Conservation (phyloP, 92 coral and sea anemone genomes). For the Pocillopora grandis region DNA sequence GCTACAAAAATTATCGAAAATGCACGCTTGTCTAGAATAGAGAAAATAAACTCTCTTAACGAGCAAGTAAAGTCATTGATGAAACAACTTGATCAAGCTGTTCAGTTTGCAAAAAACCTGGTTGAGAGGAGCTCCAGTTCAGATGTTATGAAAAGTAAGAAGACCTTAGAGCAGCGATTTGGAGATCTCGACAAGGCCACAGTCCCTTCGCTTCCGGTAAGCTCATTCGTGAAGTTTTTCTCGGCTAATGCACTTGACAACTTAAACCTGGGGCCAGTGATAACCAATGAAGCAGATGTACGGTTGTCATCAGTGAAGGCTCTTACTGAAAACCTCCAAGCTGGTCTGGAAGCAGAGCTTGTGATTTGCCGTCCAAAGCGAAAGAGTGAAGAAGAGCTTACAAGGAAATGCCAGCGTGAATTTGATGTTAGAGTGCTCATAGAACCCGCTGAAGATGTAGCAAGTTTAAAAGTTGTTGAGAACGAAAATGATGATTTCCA, state of each 20-base stretch:
- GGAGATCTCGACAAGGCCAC: not conserved
- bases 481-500: not conserved
- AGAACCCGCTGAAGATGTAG: not conserved
- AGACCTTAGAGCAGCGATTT: not conserved
- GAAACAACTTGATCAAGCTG: constrained; percentile 2
- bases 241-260: not conserved
- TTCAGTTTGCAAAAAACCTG: not conserved
- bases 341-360: not conserved
- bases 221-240: not conserved
- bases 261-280: not conserved
- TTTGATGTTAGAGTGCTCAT: not conserved
- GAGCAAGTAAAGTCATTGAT: not conserved
- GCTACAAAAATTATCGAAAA: not conserved
- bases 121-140: not conserved
- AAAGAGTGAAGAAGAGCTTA: not conserved
- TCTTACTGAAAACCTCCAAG: not conserved
- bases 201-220: not conserved
- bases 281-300: not conserved
- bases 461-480: not conserved
- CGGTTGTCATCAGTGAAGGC: not conserved
- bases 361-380: not conserved
- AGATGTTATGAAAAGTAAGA: not conserved
- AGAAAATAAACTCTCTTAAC: not conserved
- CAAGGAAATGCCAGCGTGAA: not conserved
- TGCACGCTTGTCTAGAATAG: constrained; percentile 1